phyloP scores from a whole-genome alignment of 2,113 vertebrate genomes.

The Alectura lathami region DNA sequence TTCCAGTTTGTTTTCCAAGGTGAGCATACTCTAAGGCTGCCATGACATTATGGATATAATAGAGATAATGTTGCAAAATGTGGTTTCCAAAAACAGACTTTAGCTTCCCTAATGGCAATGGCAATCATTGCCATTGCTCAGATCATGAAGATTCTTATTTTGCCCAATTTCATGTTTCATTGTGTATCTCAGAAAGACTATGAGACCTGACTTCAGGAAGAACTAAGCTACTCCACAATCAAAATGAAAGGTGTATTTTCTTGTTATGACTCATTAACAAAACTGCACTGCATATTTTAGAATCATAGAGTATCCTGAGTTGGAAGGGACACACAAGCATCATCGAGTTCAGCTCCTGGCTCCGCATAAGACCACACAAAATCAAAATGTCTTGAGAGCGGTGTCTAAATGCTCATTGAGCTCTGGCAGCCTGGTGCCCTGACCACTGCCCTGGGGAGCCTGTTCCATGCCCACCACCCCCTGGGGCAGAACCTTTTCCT shows the following conservation, averaged over 20 bases:
- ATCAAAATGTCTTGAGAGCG: not conserved
- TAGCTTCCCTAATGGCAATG: not conserved
- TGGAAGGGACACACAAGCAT: not conserved
- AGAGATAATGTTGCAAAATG: not conserved
- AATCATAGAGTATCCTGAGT: not conserved
- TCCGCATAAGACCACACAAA: not conserved
- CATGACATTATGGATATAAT: not conserved
- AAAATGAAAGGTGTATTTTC: not conserved
- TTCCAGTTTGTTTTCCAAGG: not conserved
- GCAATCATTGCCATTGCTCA: not conserved
- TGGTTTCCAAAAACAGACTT: fast-evolving
- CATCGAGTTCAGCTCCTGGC: not conserved
- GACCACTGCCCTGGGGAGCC: not conserved
- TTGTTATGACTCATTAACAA: not conserved
- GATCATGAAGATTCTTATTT: not conserved
- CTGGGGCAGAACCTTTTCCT: not conserved
- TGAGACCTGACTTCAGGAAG: not conserved
- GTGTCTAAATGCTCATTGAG: not conserved
- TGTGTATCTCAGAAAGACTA: not conserved
- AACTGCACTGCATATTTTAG: not conserved
- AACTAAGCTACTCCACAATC: not conserved
- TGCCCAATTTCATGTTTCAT: not conserved
- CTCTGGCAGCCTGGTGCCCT: not conserved
- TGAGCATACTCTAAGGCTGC: not conserved
- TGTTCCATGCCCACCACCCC: not conserved